These are phyloP conservation scores for Beroe forskalii DNA, from an alignment of 37 sponge, comb jelly and placozoan species.

Conservation along the genomic window DNA sequence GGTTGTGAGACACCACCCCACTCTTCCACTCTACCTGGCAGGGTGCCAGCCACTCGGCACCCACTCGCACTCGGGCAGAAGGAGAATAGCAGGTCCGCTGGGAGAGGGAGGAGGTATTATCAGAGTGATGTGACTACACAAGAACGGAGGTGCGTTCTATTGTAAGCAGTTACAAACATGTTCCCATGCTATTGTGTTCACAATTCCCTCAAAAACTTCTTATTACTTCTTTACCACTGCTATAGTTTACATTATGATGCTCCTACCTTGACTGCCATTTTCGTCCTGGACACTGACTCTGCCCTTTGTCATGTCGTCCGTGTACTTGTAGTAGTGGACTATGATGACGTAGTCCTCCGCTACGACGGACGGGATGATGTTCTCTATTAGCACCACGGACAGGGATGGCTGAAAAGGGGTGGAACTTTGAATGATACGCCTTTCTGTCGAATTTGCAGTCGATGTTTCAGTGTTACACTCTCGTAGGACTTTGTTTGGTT, in stretches of 20 bases:
- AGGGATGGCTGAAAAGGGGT: slow-evolving; percentile 4
- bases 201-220: too few species aligned
- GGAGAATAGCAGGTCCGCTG: not conserved
- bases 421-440: too few species aligned
- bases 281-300: not conserved
- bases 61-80: slow-evolving; percentile 45
- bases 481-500: too few species aligned
- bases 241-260: too few species aligned
- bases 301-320: not conserved
- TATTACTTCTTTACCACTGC: too few species aligned
- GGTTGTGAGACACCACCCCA: slow-evolving; percentile 32
- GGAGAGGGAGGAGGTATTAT: not conserved
- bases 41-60: slow-evolving; percentile 8
- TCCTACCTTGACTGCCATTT: not conserved
- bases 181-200: too few species aligned
- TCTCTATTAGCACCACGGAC: not conserved
- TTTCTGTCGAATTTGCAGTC: too few species aligned
- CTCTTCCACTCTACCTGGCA: not conserved
- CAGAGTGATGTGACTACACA: not conserved
- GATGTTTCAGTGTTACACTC: too few species aligned
- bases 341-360: slow-evolving; percentile 5
- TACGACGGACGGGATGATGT: not conserved
- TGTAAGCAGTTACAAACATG: too few species aligned
- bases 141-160: too few species aligned
- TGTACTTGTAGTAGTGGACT: slow-evolving; percentile 53